Evolutionary conservation across 2,797 vertebrate species (phyloP).

Genomic region (Pogonophryne albipinna): DNA sequence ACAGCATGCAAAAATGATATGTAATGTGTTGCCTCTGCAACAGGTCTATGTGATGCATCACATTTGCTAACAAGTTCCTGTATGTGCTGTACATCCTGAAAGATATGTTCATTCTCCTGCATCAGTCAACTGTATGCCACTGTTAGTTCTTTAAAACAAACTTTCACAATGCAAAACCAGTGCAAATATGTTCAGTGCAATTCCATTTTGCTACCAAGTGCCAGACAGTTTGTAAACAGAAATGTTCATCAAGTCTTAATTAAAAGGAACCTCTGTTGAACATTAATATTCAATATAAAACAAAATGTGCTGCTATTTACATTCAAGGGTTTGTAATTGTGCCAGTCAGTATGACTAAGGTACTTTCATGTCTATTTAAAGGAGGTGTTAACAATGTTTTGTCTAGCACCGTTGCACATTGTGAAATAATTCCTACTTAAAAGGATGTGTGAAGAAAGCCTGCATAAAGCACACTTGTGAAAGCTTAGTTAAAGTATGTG

Average conservation of each 20-base stretch:
- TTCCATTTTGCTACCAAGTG: neutral
- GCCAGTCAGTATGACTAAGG: neutral
- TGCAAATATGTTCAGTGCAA: conserved; percentile 32
- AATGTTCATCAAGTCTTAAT: neutral
- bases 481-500: conserved; percentile 3
- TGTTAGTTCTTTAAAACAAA: neutral
- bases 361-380: neutral
- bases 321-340: neutral
- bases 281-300: neutral
- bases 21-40: neutral
- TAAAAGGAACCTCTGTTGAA: neutral
- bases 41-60: neutral
- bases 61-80: neutral
- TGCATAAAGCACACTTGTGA: neutral
- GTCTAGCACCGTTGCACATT: neutral
- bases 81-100: neutral
- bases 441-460: conserved; percentile 1
- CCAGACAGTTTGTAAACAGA: neutral
- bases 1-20: neutral
- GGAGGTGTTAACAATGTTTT: neutral
- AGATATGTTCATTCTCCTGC: neutral
- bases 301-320: neutral
- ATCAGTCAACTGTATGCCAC: neutral
- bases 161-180: neutral
- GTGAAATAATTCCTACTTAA: neutral